These are phyloP conservation scores for Seira musarum DNA, from an alignment of 2,888 invertebrate genomes.

Conservation along the genomic window DNA sequence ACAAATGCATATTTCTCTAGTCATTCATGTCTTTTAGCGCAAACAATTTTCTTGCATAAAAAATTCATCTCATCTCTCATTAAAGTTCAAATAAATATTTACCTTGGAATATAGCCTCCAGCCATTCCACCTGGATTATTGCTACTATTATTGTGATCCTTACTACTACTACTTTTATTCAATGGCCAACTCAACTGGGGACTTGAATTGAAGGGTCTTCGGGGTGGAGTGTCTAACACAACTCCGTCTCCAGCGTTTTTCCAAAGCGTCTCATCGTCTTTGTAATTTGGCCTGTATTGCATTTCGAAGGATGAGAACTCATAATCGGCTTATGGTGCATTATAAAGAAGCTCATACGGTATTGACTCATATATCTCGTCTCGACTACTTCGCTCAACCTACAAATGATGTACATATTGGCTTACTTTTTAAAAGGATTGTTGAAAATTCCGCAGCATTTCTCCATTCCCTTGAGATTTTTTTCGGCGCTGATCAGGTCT, in stretches of 20 bases:
- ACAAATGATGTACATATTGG: background rate
- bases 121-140: slow-evolving; percentile 33
- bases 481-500: slow-evolving; percentile 53
- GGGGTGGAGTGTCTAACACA: slow-evolving; percentile 27
- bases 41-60: background rate
- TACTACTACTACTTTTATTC: slow-evolving; percentile 41
- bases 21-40: background rate
- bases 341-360: background rate
- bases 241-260: slow-evolving; percentile 45
- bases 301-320: too few species aligned
- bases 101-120: slow-evolving; percentile 51
- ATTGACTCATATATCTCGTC: background rate
- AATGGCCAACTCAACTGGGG: slow-evolving; percentile 41
- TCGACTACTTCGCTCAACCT: background rate
- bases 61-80: background rate
- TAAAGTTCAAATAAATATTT: too few species aligned
- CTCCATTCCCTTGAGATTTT: slow-evolving; percentile 58
- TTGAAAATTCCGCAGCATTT: slow-evolving; percentile 58
- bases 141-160: slow-evolving; percentile 37
- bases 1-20: background rate
- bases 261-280: slow-evolving; percentile 51
- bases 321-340: too few species aligned
- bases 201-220: slow-evolving; percentile 25
- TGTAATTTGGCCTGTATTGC: slow-evolving; percentile 44
- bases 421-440: slow-evolving; percentile 63